phyloP scores from a whole-genome alignment of 1,140 invertebrate species.

The Drosophila kanapiae region DNA sequence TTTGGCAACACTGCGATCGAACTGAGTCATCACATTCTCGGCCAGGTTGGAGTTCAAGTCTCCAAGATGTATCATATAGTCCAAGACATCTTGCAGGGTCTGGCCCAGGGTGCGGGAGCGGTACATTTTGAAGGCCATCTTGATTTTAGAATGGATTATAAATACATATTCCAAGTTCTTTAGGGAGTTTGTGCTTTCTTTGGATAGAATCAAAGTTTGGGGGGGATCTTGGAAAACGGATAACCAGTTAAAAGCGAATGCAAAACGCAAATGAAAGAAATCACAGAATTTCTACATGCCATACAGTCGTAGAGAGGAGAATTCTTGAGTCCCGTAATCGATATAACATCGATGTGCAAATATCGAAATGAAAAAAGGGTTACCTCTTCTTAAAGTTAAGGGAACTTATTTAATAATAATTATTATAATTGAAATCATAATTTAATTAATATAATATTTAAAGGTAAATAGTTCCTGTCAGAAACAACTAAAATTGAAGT shows the following conservation, averaged over 20 bases:
- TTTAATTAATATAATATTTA: too few species aligned
- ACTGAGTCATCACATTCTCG: neutral
- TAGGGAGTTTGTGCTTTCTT: neutral
- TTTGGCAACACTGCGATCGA: neutral
- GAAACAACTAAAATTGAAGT: neutral
- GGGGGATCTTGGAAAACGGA: too few species aligned
- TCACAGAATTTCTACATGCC: neutral
- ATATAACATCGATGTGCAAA: neutral
- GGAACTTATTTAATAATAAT: too few species aligned
- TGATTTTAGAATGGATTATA: neutral
- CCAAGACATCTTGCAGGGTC: constrained; percentile 4
- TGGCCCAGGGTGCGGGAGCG: neutral
- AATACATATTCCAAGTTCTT: neutral
- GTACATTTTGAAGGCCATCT: constrained; percentile 3
- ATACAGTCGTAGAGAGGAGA: neutral
- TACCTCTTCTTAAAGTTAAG: too few species aligned
- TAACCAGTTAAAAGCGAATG: neutral
- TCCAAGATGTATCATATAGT: neutral
- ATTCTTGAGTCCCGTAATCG: neutral
- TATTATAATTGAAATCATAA: too few species aligned
- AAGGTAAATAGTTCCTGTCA: too few species aligned
- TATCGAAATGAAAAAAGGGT: too few species aligned
- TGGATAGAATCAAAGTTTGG: neutral
- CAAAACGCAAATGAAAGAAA: neutral
- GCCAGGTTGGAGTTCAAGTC: constrained; percentile 10